Evolutionary conservation across 2,888 invertebrate species (phyloP).

Genomic region (Andrena camellia): DNA sequence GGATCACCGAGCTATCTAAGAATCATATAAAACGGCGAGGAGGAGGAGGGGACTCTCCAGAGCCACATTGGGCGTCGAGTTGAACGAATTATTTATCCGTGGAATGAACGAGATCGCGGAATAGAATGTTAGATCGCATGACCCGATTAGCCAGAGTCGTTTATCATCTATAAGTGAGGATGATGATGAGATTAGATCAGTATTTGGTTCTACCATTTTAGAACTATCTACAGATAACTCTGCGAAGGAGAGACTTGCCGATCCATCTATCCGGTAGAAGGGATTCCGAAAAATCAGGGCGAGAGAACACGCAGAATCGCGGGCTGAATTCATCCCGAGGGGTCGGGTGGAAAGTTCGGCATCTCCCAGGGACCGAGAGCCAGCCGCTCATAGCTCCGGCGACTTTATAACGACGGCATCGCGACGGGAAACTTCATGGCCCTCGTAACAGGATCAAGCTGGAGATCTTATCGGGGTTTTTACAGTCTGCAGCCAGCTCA

Average conservation of each 20-base stretch:
- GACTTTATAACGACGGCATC: slow-evolving; percentile 51
- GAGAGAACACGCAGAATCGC: background rate
- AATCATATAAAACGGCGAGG: too few relatives aligned
- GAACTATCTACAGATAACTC: background rate
- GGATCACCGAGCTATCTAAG: background rate
- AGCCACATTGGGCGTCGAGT: too few relatives aligned
- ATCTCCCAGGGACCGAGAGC: slow-evolving; percentile 13
- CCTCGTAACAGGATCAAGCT: slow-evolving; percentile 65
- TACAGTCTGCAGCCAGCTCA: slow-evolving; percentile 60
- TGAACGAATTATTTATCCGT: background rate
- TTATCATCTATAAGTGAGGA: background rate
- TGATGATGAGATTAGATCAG: too few relatives aligned
- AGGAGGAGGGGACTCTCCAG: too few relatives aligned
- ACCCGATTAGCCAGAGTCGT: background rate
- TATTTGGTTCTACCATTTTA: background rate
- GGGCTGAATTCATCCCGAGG: slow-evolving; percentile 4
- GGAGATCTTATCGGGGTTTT: slow-evolving; percentile 72
- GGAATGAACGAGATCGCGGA: background rate
- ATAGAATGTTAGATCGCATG: background rate
- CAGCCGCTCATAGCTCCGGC: slow-evolving; percentile 22
- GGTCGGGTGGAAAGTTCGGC: slow-evolving; percentile 1
- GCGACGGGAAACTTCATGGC: slow-evolving; percentile 44
- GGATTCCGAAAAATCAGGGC: background rate
- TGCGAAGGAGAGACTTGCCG: background rate
- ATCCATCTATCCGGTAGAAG: background rate